A percentile compares a stretch with the other conserved stretches of the same genome.
phyloP scores from a whole-genome alignment of 2,113 vertebrate species.

The Laticauda laticaudata region DNA sequence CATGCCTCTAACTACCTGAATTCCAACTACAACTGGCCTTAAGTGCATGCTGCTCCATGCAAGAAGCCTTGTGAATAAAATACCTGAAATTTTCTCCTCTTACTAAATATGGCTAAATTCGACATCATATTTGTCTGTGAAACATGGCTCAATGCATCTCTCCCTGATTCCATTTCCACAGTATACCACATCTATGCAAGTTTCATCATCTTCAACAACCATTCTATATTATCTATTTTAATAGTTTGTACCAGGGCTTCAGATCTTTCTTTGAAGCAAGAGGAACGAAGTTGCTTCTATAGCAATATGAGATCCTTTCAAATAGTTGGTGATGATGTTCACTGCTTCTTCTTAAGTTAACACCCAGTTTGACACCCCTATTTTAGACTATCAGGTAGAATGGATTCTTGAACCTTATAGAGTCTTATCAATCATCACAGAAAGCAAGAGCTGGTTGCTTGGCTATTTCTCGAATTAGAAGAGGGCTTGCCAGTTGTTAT shows the following conservation, averaged over 20 bases:
- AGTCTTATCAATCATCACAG: not conserved
- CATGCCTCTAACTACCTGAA: no score
- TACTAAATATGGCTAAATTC: no score
- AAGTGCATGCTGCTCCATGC: no score
- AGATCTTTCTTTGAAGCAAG: not conserved
- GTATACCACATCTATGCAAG: not conserved
- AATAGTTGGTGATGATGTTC: not conserved
- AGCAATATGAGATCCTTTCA: not conserved
- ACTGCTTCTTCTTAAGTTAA: not conserved
- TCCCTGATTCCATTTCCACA: no score
- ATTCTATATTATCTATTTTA: not conserved
- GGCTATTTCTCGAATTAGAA: not conserved
- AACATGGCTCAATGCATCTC: no score
- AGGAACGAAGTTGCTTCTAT: not conserved
- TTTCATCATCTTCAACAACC: not conserved
- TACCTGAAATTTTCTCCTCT: no score
- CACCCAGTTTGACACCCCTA: no score
- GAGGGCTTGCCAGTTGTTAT: not conserved
- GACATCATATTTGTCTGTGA: no score
- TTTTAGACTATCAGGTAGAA: no score
- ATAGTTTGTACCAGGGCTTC: not conserved
- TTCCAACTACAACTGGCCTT: no score
- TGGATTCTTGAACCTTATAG: no score
- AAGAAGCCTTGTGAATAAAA: no score
- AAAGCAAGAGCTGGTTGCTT: not conserved